These are phyloP conservation scores for Chitala chitala DNA, from an alignment of 2,113 vertebrate species.

Conservation along the genomic window DNA sequence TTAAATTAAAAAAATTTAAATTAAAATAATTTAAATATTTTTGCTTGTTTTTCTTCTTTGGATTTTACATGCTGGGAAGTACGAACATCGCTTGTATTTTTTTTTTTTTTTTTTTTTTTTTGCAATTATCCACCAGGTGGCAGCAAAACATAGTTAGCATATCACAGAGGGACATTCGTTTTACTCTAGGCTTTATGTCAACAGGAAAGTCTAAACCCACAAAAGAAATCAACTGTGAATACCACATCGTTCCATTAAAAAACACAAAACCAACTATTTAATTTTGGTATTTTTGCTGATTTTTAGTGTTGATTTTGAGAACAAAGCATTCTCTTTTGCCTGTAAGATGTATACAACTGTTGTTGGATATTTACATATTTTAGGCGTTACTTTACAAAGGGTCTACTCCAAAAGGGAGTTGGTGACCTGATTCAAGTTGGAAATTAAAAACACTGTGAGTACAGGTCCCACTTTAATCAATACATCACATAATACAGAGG, in stretches of 20 bases:
- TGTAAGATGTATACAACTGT: slow-evolving; percentile 9
- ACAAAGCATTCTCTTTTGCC: neutral
- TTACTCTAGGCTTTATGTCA: no score
- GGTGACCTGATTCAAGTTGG: neutral
- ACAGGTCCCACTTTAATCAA: slow-evolving; percentile 4
- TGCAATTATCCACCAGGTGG: no score
- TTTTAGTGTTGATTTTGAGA: neutral
- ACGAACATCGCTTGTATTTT: no score
- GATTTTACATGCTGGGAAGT: no score
- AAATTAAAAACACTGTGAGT: neutral
- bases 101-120: no score
- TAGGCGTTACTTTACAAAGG: no score
- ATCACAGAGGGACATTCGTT: no score
- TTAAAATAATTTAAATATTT: no score
- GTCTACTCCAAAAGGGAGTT: neutral
- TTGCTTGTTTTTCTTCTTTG: no score
- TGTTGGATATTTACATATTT: neutral
- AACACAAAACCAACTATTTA: neutral
- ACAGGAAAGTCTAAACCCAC: neutral
- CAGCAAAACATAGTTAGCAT: no score
- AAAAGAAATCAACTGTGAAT: neutral
- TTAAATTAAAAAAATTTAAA: neutral
- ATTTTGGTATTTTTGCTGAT: neutral
- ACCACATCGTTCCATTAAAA: neutral
- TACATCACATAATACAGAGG: slow-evolving; percentile 14